Evolutionary conservation across 2,797 vertebrate species (phyloP), one percentile per base, ranked within the genome.

Genomic region (Alcedo atthis): DNA sequence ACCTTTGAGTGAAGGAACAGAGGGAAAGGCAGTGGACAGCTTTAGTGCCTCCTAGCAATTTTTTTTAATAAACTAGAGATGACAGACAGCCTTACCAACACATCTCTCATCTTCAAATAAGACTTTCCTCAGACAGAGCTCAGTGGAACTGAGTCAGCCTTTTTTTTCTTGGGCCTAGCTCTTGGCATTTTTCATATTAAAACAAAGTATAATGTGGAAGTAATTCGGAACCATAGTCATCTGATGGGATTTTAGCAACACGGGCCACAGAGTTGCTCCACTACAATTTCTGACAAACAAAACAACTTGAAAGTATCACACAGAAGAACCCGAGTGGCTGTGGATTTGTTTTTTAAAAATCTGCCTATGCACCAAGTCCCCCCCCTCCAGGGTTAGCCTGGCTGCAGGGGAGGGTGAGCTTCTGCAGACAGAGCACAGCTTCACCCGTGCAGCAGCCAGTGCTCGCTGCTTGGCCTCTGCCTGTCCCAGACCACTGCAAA

Each of bases 81-180:
- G 94, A 97, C 85, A 96, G 93, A 95, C 85, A 86, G 83, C 85
- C 83, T 96, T 85, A 95, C 84, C 96, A 94, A 92, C 73, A 94
- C 67, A 95, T 97, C 92, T 94, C 96, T 97, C 96, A 94, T 96
- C 94, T 96, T 95, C 85, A 96, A 96, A 96, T 97, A 97, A 95
- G 94, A 95, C 87, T 67, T 92, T 85, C 93, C 77, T 85, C 84
- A 89, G 86, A 95, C 79, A 91, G 82, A 94, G 83, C 88, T 95
- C 70, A 51, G 68, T 81, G 89, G 84, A 92, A 88, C 83, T 89
- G 93, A 97, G 91, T 94, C 93, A 94, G 84, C 82, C 85, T 96
- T 87, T 94, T 87, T 94, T 93, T 96, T 96, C 76, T 83, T 88
- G 81, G 88, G 93, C 87, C 92, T 95, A 87, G 68, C 81, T 91